A percentile compares a stretch with the other conserved stretches of the same genome.
These are phyloP conservation scores for Doris montereyensis DNA, from an alignment of 2,888 invertebrate genomes.

Conservation along the genomic window DNA sequence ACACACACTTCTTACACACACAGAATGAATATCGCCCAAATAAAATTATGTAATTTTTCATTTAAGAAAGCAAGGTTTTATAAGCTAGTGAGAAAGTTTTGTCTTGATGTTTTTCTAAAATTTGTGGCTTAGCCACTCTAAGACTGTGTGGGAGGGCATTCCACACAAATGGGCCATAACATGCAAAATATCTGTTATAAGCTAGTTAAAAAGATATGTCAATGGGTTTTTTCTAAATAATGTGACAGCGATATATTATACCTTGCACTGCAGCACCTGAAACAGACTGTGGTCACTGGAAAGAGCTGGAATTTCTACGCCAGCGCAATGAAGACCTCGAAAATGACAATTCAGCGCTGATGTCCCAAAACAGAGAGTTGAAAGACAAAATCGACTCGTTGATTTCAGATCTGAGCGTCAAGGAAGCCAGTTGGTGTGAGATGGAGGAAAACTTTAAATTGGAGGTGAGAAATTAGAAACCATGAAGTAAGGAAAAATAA, in stretches of 20 bases:
- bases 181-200: no score
- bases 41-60: not conserved
- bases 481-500: no score
- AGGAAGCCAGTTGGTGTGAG: conserved; percentile 69
- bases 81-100: not conserved
- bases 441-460: conserved; percentile 63
- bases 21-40: not conserved
- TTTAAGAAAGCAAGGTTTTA: not conserved
- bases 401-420: conserved; percentile 60
- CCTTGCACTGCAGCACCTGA: conserved; percentile 2
- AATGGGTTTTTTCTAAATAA: not conserved
- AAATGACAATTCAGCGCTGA: conserved; percentile 59
- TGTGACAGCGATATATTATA: not conserved
- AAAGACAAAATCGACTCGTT: conserved; percentile 56
- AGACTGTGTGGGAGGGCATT: no score
- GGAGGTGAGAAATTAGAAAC: no score
- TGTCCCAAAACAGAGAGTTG: conserved; percentile 57
- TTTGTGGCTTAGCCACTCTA: no score
- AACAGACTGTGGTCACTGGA: conserved; percentile 54
- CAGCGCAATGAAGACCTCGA: conserved; percentile 51
- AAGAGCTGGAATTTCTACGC: conserved; percentile 50
- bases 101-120: not conserved
- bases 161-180: no score
- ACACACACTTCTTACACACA: not conserved
- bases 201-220: no score